phyloP scores from a whole-genome alignment of 2,888 invertebrate genomes.

The Stegophylla sp. region DNA sequence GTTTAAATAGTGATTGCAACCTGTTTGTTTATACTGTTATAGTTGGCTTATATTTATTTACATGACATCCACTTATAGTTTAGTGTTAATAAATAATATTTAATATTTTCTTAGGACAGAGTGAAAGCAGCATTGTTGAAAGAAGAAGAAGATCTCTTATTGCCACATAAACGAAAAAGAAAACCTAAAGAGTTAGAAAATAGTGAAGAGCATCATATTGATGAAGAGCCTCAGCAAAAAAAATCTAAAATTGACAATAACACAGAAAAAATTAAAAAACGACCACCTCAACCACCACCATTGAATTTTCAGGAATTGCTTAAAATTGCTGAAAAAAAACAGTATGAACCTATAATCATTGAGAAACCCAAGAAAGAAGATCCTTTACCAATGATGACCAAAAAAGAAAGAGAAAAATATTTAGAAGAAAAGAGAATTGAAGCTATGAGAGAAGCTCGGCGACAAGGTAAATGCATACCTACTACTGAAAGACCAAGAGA shows the following conservation, averaged over 20 bases:
- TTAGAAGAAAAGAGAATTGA: conserved; percentile 73
- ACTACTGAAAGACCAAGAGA: conserved; percentile 33
- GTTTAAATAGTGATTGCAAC: too few species aligned
- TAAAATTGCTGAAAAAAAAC: conserved; percentile 83
- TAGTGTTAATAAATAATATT: neutral
- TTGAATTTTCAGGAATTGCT: conserved; percentile 81
- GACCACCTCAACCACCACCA: conserved; percentile 73
- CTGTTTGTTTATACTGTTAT: too few species aligned
- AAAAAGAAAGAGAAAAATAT: conserved; percentile 78
- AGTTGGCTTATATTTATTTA: too few species aligned
- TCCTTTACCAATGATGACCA: conserved; percentile 78
- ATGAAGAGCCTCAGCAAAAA: conserved; percentile 64
- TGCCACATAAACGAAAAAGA: conserved; percentile 73
- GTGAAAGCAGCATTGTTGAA: conserved; percentile 77
- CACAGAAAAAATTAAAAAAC: conserved; percentile 67
- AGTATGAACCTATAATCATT: conserved; percentile 77
- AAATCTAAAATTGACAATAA: conserved; percentile 65
- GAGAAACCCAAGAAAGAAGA: conserved; percentile 69
- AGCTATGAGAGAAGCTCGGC: conserved; percentile 50
- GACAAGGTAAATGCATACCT: conserved; percentile 35
- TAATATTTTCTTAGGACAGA: conserved; percentile 67
- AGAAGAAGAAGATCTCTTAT: conserved; percentile 76
- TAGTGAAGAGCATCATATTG: conserved; percentile 63
- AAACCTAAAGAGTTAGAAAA: conserved; percentile 65
- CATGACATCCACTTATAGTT: neutral